Evolutionary conservation across 2,888 invertebrate species (phyloP), one percentile per base, ranked within the genome.

Genomic region (Ornithoptera alexandrae): DNA sequence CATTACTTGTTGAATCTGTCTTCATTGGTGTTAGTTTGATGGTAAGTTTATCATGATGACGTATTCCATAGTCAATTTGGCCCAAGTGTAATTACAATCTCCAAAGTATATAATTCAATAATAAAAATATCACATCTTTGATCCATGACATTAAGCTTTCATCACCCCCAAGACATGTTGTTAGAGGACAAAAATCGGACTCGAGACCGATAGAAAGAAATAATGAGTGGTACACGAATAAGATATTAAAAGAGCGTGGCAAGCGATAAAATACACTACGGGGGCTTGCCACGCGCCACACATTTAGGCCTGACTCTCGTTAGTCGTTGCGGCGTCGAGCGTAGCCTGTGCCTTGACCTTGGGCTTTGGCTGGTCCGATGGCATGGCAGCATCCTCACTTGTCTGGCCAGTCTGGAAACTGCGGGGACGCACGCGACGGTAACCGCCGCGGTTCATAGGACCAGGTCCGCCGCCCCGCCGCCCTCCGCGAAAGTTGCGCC

Each of bases 401-500:
- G 82, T 76, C 70, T 79, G 81, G 56, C 84, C 84, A 69, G 74
- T 80, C 77, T 81, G 84, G 80, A 80, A 84, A 79, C 85, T 85
- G 80, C 90, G 89, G 74, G 87, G 88, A 64, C 90, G 86, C 78
- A 84, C 83, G 77, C 90, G 87, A 57, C 90, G 84, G 82, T 84
- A 90, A 20, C 89, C 90, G 60, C 90, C 82, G 74, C 90, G 89
- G 79, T 88, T 89, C 87, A 89, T 85, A 4, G 89, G 88, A 53
- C 90, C 89, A 2, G 89, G 84, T 4, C 88, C 89, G 62, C 83
- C 88, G 61, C 91, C 87, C 30, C 94, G 94, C 75, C 95, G 93
- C 76, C 95, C 95, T 63, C 95, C 95, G 75, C 95, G 95, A 93
- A 94, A 95, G 85, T 96, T 96, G 76, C 95, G 95, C 79, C 95